phyloP scores from a whole-genome alignment of 2,113 vertebrate species.

The Actinemys pallida region DNA sequence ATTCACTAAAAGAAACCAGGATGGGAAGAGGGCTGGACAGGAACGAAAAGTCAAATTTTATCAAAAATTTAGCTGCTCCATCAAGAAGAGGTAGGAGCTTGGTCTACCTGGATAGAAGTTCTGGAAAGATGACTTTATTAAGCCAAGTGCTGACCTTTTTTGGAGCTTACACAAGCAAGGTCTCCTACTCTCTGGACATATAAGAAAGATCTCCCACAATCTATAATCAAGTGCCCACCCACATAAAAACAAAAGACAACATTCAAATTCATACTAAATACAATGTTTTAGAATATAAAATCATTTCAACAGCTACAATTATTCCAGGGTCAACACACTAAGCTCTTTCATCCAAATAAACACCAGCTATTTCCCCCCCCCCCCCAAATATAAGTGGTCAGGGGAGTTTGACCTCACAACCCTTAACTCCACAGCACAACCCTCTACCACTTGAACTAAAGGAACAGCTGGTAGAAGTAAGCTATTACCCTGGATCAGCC shows the following conservation, averaged over 20 bases:
- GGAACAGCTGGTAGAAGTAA: constrained; percentile 57
- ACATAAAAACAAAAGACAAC: background rate
- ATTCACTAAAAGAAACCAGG: background rate
- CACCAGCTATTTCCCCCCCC: background rate
- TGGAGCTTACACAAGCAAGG: background rate
- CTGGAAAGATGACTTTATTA: background rate
- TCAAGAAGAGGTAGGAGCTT: background rate
- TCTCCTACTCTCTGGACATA: background rate
- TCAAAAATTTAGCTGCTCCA: background rate
- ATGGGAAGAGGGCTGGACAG: background rate
- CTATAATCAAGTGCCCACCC: background rate
- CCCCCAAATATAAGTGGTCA: background rate
- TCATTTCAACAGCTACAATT: background rate
- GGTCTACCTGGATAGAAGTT: background rate
- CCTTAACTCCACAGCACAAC: constrained; percentile 21
- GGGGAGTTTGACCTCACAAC: background rate
- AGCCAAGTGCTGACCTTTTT: constrained; percentile 2
- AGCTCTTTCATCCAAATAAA: background rate
- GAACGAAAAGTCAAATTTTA: background rate
- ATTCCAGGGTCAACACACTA: background rate
- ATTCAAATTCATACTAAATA: background rate
- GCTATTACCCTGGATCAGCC: constrained; percentile 14
- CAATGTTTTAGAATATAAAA: constrained; percentile 19
- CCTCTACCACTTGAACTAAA: constrained; percentile 57
- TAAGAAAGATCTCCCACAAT: background rate